Base-by-base conservation (phyloP, 2,113 vertebrate genomes). In the Bothrops jararaca region DNA sequence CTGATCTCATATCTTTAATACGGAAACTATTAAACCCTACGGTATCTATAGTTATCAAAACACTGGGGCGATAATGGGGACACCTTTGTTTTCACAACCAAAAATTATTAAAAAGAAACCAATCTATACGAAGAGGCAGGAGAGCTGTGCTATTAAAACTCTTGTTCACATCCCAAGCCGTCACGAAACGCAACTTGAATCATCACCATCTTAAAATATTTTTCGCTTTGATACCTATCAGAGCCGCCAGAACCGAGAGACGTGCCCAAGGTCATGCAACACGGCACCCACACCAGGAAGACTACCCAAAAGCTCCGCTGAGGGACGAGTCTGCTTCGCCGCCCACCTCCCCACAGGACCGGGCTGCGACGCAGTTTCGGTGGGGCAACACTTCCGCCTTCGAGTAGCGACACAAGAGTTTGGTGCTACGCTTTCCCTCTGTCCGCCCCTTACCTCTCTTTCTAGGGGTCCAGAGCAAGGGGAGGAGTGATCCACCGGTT, bases 231-330 rank as follows among this genome's bases (percentile, higher is more conserved):
- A 1, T 58, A 15, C 39, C 26, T 23, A 39, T 39, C 24, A 53
- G 29, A 48, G n/a, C n/a, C 5, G 54, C 24, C 64, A 58, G 53
- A 52, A 45, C 52, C 34, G 11, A 45, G 58, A 13, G 60, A 56
- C 34, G 52, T 7, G 64, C 53, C 91, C 91, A 92, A 89, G 87
- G 91, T 89, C 92, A 85, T 45, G 26, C 91, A 7, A 24, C 52
- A 22, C 34, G 3, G 86, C 24, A 53, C 60, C 26, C 64, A 22
- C 4, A 24, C 15, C 18, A 57, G 29, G 64, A 48, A 22, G n/a
- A 7, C 91, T 24, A 3, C 58, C 12, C 23, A 34, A 26, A 34
- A 50, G 57, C 24, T 5, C 50, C 1, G 5, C 42, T 7, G 2
- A 45, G 88, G 88, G 23, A 10, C 5, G 34, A 7, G 2, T 50